Conservation (phyloP, 1,140 invertebrate species). For the Thaumetopoea pityocampa region DNA sequence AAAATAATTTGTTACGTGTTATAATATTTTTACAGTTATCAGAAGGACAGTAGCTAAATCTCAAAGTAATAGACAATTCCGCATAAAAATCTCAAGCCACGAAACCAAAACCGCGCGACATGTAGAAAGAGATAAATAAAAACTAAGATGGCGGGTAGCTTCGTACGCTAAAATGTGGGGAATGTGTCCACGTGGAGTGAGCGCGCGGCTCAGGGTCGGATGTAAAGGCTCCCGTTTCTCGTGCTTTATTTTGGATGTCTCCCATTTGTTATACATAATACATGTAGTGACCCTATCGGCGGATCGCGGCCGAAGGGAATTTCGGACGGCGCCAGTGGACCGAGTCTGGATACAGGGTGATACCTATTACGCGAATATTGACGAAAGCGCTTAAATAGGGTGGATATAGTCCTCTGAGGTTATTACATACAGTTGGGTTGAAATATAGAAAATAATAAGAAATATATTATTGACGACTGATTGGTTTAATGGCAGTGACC, state of each 20-base stretch:
- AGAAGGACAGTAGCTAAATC: no score
- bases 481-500: no score
- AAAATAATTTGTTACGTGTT: no score
- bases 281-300: conserved; percentile 63
- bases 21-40: no score
- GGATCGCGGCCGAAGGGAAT: conserved; percentile 61
- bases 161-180: conserved; percentile 49
- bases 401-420: not conserved
- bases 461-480: no score
- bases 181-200: conserved; percentile 71
- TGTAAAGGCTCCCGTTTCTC: conserved; percentile 38
- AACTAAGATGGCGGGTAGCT: conserved; percentile 45
- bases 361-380: conserved; percentile 15
- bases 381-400: conserved; percentile 3
- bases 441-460: no score
- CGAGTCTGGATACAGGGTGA: conserved; percentile 42
- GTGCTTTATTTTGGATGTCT: conserved; percentile 71
- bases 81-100: no score
- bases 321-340: conserved; percentile 62
- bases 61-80: no score
- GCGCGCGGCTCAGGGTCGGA: conserved; percentile 51
- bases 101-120: conserved; percentile 41
- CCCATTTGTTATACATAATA: conserved; percentile 75
- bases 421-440: not conserved
- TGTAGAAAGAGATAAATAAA: conserved; percentile 43